phyloP scores from a whole-genome alignment of 35 echinoderm and acorn worm genomes.

The Ophiothrix spiculata region DNA sequence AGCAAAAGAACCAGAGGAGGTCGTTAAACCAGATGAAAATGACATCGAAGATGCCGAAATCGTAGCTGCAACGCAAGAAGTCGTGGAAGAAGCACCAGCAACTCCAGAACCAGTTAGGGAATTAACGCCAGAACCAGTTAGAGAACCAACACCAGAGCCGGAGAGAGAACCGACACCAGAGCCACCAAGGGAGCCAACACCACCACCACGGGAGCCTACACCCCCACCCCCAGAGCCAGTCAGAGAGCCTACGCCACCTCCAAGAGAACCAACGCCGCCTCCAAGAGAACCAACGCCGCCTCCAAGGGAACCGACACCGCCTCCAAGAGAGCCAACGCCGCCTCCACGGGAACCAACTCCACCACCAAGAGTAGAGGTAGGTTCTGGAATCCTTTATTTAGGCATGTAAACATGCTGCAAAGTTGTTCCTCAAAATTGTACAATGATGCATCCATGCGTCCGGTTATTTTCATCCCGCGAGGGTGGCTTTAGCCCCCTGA shows the following conservation, averaged over 20 bases:
- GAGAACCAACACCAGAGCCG: slow-evolving; percentile 32
- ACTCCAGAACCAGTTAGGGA: slow-evolving; percentile 22
- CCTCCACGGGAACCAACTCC: slow-evolving; percentile 6
- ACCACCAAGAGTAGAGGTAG: slow-evolving; percentile 5
- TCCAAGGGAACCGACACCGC: no score
- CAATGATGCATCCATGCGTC: no score
- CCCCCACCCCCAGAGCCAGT: slow-evolving; percentile 32
- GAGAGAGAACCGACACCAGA: slow-evolving; percentile 40
- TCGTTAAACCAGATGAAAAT: no score
- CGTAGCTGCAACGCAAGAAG: background rate
- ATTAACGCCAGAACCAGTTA: slow-evolving; percentile 14
- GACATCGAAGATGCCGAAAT: background rate
- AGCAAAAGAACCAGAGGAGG: slow-evolving; percentile 2
- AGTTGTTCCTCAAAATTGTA: no score
- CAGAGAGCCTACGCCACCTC: slow-evolving; percentile 5
- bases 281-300: no score
- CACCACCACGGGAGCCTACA: slow-evolving; percentile 34
- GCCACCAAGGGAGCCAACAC: slow-evolving; percentile 41
- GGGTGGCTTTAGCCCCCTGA: no score
- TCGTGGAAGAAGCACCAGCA: background rate
- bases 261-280: slow-evolving; percentile 10
- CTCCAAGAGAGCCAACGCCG: background rate
- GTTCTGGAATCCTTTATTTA: no score
- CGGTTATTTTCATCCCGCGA: no score
- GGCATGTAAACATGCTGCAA: no score